Base-by-base conservation (phyloP, 2,888 invertebrate species). In the Bedellia somnulentella region DNA sequence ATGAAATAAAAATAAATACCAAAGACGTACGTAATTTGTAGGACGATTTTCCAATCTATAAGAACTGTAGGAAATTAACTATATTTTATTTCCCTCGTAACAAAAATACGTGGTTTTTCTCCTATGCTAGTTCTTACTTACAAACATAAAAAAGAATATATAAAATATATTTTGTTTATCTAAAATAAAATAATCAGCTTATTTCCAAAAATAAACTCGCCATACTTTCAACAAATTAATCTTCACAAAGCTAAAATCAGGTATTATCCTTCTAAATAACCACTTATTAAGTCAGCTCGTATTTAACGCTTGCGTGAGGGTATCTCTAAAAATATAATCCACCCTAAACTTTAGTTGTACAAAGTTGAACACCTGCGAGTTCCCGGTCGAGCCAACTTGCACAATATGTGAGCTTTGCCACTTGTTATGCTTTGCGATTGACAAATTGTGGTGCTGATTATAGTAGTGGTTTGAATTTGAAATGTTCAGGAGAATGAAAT, bases 261-360 rank as follows among this genome's bases (percentile, higher is more conserved):
- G 46, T 39, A 53, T 60, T 33, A 60, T 57, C 50, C 45, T 39
- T 40, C 55, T 59, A 62, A 68, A 66, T 54, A 64, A 60, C 60
- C 56, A 58, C 59, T 66, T 63, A 68, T 63, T 64, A 55, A 54
- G 62, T 60, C 64, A 55, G 56, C 50, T 63, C 54, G 44, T 46
- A 61, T 64, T 66, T 64, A 53, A 63, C 61, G 62, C 52, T 52
- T 52, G 56, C 55, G 52, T 35, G 54, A 52, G 44, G n/a, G 42
- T 54, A 18, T 52, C 60, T 61, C 61, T 67, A 48, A 46, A 68
- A 64, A 57, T 51, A 35, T 48, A 47, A 51, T 50, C 58, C 59
- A 60, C 70, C 67, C 61, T 49, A 46, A 36, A 40, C 42, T 52
- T 51, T 46, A 49, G 48, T 48, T 41, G 40, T 36, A 41, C 38